Conservation (phyloP, 1,140 invertebrate species). For the Drosophila auraria region DNA sequence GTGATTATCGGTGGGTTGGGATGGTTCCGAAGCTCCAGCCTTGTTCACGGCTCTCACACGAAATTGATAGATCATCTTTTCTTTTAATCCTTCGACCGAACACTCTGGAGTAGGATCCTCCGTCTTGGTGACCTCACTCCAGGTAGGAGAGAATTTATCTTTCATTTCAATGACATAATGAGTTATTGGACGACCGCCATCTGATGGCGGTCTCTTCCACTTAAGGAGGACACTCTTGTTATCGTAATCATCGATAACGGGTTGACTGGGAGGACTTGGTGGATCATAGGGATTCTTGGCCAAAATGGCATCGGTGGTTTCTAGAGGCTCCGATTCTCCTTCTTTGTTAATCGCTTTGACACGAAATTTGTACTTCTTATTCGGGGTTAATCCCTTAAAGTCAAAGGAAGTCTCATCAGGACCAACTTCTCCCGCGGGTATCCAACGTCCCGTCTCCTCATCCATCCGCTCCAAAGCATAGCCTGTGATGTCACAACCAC, state of each 20-base stretch:
- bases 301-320: constrained; percentile 93
- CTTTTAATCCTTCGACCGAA: constrained; percentile 95
- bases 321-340: constrained; percentile 97
- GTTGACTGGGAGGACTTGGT: constrained; percentile 94
- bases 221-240: constrained; percentile 95
- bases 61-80: constrained; percentile 97
- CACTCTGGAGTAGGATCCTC: constrained; percentile 91
- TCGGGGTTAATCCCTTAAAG: constrained; percentile 96
- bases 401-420: constrained; percentile 92
- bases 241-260: constrained; percentile 97
- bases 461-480: constrained; percentile 99
- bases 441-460: constrained; percentile 95
- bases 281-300: constrained; percentile 99
- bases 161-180: constrained; percentile 98
- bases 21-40: constrained; percentile 94
- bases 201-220: constrained; percentile 95
- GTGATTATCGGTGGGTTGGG: constrained; percentile 96
- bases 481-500: constrained; percentile 96
- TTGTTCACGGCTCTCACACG: constrained; percentile 96
- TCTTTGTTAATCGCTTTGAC: constrained; percentile 99
- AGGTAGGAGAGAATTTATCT: constrained; percentile 96
- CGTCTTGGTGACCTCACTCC: constrained; percentile 94
- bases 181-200: constrained; percentile 97
- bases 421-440: constrained; percentile 95
- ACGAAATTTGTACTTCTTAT: constrained; percentile 99